Conservation (phyloP, 2,113 vertebrate genomes). For the Cyphomyrus plagiostoma region DNA sequence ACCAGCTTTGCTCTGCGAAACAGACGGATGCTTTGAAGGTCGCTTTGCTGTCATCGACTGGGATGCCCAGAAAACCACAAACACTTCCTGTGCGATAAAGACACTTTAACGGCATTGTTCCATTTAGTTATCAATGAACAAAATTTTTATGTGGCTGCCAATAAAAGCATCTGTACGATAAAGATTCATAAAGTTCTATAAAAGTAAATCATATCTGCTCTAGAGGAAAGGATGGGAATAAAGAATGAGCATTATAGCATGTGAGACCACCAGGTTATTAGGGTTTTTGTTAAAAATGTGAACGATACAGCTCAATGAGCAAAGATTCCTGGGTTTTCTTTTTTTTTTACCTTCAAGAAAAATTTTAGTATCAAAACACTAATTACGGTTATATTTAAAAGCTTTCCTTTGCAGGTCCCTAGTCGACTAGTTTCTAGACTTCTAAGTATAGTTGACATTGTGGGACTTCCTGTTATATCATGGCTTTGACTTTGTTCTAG, state of each 20-base stretch:
- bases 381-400: neutral
- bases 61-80: neutral
- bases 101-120: neutral
- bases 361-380: neutral
- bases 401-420: neutral
- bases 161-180: neutral
- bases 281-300: neutral
- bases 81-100: neutral
- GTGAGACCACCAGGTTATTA: neutral
- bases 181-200: neutral
- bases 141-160: neutral
- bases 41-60: neutral
- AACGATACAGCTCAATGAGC: neutral
- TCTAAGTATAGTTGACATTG: conserved; percentile 1
- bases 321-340: neutral
- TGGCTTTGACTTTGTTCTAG: conserved; percentile 32
- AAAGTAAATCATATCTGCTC: neutral
- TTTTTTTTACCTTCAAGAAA: neutral
- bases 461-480: neutral
- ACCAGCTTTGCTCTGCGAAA: neutral
- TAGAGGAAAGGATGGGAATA: neutral
- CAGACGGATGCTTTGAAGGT: neutral
- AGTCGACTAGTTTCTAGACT: neutral
- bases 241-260: neutral
- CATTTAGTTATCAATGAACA: neutral